These are phyloP conservation scores for Nymphalis io DNA, from an alignment of 1,140 invertebrate genomes.

Conservation along the genomic window DNA sequence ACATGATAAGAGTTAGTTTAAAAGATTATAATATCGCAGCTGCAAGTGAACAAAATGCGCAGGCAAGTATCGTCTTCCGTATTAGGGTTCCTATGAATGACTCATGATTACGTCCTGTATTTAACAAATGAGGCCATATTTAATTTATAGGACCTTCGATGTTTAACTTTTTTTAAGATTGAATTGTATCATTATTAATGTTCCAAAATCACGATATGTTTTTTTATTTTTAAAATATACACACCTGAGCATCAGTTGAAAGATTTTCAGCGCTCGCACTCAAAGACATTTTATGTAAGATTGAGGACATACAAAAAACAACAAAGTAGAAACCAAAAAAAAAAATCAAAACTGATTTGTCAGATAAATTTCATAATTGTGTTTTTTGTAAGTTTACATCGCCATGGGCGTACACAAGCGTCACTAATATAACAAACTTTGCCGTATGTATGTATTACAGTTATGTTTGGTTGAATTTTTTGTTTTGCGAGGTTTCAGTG, in stretches of 20 bases:
- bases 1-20: conserved; percentile 16
- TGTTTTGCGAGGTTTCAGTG: conserved; percentile 22
- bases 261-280: conserved; percentile 85
- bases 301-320: conserved; percentile 33
- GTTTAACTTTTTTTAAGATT: not conserved
- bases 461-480: conserved; percentile 22
- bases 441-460: conserved; percentile 21
- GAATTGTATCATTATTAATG: not conserved
- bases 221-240: conserved; percentile 35
- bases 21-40: conserved; percentile 9
- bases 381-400: conserved; percentile 46
- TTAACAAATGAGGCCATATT: conserved; percentile 23
- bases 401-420: conserved; percentile 41
- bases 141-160: conserved; percentile 11
- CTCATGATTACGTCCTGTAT: conserved; percentile 39
- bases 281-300: conserved; percentile 81
- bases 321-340: conserved; percentile 41
- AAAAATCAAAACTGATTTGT: conserved; percentile 42
- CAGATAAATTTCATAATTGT: conserved; percentile 58
- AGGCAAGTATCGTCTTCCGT: conserved; percentile 51
- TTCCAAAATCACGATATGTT: conserved; percentile 1
- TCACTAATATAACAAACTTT: conserved; percentile 33
- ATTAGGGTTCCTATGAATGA: conserved; percentile 54
- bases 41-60: conserved; percentile 22
- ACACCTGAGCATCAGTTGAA: conserved; percentile 82